phyloP scores from a whole-genome alignment of 1,140 invertebrate genomes.

The Pararge aegeria region DNA sequence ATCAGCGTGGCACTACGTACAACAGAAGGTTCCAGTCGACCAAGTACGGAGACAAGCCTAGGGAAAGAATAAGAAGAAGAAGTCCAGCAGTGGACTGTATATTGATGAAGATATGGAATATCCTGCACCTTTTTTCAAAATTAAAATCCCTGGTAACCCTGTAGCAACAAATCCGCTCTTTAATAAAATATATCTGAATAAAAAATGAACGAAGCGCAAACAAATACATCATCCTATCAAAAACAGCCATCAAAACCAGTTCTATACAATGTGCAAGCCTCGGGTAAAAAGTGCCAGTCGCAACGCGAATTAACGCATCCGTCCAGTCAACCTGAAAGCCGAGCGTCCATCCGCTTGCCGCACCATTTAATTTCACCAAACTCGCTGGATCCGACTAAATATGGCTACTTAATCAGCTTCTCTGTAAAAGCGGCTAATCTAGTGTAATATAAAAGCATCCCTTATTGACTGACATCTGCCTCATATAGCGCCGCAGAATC shows the following conservation, averaged over 20 bases:
- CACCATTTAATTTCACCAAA: conserved; percentile 46
- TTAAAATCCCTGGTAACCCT: no score
- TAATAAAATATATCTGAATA: background rate
- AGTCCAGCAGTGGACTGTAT: no score
- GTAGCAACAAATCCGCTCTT: background rate
- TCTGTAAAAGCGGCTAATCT: conserved; percentile 7
- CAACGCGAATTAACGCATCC: conserved; percentile 52
- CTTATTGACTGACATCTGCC: background rate
- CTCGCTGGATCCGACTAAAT: conserved; percentile 36
- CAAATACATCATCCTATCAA: conserved; percentile 1
- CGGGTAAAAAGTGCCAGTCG: conserved; percentile 45
- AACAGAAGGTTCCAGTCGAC: no score
- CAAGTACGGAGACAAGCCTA: no score
- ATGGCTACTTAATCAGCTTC: conserved; percentile 35
- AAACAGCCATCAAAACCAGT: conserved; percentile 5
- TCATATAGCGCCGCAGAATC: background rate
- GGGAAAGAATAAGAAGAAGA: no score
- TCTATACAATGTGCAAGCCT: conserved; percentile 31
- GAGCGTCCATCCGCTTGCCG: conserved; percentile 42
- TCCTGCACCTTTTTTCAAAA: no score
- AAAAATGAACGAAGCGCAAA: background rate
- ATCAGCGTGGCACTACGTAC: no score
- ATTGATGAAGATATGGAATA: no score
- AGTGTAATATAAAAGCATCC: background rate
- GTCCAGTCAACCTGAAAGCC: conserved; percentile 43